Base-by-base conservation (phyloP, 2,797 vertebrate species). In the Lutjanus argentimaculatus region DNA sequence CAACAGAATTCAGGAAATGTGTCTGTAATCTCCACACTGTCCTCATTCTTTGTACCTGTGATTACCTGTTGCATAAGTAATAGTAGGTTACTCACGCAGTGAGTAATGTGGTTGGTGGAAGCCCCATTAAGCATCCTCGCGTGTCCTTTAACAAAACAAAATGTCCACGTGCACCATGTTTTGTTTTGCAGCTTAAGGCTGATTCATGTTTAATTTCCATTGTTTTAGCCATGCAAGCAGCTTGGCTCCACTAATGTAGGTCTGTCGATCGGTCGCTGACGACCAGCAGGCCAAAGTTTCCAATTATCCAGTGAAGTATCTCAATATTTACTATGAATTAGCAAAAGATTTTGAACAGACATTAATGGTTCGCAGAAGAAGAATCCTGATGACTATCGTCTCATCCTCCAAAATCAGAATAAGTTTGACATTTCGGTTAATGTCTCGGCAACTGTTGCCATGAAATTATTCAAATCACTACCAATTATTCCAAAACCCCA, bases 81-180 rank as follows among this genome's bases (percentile, higher is more conserved):
- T 77, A 79, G 82, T 59, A 77, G 75, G 57, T 72, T 86, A 40
- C 76, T 88, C 56, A 72, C 77, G 67, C 67, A 22, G 53, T 88
- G 88, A 91, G 88, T 85, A 89, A 83, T 72, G 84, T 51, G 75
- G 55, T 62, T 43, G 67, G 49, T 61, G 70, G 78, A 88, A 77
- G 71, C 70, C 73, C 30, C 58, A 58, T 65, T 87, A 79, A 87
- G 80, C 73, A 77, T 80, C 83, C 67, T 89, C 45, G 77, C 77
- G 77, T 85, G 83, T 78, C 49, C 67, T 76, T 71, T 64, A 66
- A 74, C 55, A 89, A 80, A 85, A 92, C 79, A 88, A 84, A 66
- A 48, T 45, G 21, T 69, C 70, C 80, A 85, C 56, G 63, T 87
- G 84, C n/a, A 12, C 22, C 67, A 43, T 1, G 12, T 9, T 77